Evolutionary conservation across 2,888 invertebrate genomes (phyloP), one percentile per base, ranked within the genome.

Genomic region (Syrista parreyssii): DNA sequence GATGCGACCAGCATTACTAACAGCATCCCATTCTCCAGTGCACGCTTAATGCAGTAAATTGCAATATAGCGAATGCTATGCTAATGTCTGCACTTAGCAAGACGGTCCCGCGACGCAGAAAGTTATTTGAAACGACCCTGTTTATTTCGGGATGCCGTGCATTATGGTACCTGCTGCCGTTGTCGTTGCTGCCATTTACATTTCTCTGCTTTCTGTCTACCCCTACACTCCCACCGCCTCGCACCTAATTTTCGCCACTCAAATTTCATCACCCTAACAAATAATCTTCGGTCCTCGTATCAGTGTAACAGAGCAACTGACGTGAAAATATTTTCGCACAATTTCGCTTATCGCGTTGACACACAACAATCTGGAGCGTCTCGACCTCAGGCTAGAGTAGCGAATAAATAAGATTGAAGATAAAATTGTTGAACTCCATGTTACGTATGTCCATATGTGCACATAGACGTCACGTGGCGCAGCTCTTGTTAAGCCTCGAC

Each of bases 51-150:
- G 83, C 84, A 84, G 84, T 87, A 86, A 88, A 87, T 87, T 86
- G 85, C 85, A 84, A 86, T 84, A 84, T 80, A 84, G 83, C 84
- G 79, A 86, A 83, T 82, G 82, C 82, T 84, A 87, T 86, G 88
- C 84, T 87, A 87, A 89, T 88, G 86, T 84, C 81, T 83, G 83
- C 84, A 86, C 86, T 87, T 86, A 84, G 76, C 80, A 83, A 78
- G 80, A 82, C 82, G 82, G 82, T 86, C 83, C 84, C 84, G 80
- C 83, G 80, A 79, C 83, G 84, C 76, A 80, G 83, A 86, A 89
- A 88, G 81, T 88, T 88, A 82, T 82, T 74, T 80, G 82, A 83
- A 84, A 82, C 81, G 81, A 79, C 71, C 76, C 82, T 84, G 84
- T 87, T 86, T 83, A 82, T 84, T 80, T 80, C 75, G 78, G 82